A percentile compares a stretch with the other conserved stretches of the same genome.
Evolutionary conservation across 2,888 invertebrate species (phyloP).

Genomic region (Therioaphis trifolii): DNA sequence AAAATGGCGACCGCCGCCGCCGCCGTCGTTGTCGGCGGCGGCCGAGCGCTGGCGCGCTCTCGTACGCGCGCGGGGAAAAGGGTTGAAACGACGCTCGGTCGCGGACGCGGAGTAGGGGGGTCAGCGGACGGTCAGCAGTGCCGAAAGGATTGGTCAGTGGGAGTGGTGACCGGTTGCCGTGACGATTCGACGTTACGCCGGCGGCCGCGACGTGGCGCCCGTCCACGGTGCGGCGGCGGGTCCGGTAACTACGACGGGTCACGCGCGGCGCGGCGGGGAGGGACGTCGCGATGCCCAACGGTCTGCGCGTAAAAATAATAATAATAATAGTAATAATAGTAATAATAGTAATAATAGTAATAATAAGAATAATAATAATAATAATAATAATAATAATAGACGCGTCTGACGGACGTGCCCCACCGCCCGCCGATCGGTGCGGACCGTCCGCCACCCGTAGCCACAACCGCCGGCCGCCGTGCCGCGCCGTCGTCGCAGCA

Average conservation of each 20-base stretch:
- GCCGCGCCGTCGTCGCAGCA: slow-evolving; percentile 56
- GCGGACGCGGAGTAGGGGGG: slow-evolving; percentile 2
- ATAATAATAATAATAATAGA: too few species aligned
- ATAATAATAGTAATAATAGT: too few species aligned
- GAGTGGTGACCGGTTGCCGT: slow-evolving; percentile 62
- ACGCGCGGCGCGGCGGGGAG: slow-evolving; percentile 11
- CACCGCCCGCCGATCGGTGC: slow-evolving; percentile 14
- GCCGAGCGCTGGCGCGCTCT: too few species aligned
- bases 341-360: too few species aligned
- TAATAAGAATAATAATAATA: too few species aligned
- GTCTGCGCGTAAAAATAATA: background rate
- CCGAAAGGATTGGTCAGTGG: slow-evolving; percentile 62
- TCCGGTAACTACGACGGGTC: slow-evolving; percentile 14
- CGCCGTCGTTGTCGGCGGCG: too few species aligned
- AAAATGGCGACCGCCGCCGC: slow-evolving; percentile 37
- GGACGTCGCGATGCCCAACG: slow-evolving; percentile 34
- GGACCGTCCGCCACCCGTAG: background rate
- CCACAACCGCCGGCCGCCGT: background rate
- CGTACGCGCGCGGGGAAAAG: slow-evolving; percentile 14
- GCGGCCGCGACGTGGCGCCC: slow-evolving; percentile 15
- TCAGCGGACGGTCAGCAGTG: slow-evolving; percentile 49
- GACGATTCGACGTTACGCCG: slow-evolving; percentile 29
- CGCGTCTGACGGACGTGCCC: background rate
- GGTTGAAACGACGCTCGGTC: slow-evolving; percentile 32
- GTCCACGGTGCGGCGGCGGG: slow-evolving; percentile 28